These are phyloP conservation scores for Heliconius sara DNA, from an alignment of 2,888 invertebrate genomes.

Conservation along the genomic window DNA sequence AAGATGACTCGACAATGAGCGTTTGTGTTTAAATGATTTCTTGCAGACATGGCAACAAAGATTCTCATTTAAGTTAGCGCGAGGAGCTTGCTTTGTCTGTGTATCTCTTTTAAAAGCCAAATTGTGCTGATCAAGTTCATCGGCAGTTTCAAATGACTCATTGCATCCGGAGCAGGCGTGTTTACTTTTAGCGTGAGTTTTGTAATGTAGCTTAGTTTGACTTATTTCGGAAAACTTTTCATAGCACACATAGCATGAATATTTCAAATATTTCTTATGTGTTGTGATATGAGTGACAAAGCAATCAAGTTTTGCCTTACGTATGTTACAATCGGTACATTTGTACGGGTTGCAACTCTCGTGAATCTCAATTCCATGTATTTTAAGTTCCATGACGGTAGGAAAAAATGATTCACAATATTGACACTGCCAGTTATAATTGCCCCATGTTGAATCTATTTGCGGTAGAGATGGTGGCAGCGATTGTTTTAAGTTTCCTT, in stretches of 20 bases:
- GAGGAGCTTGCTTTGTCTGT: background rate
- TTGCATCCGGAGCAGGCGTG: background rate
- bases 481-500: background rate
- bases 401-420: conserved; percentile 8
- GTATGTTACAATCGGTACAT: conserved; percentile 84
- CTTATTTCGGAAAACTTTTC: conserved; percentile 8
- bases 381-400: conserved; percentile 65
- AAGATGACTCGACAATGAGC: background rate
- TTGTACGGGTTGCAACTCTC: conserved; percentile 85
- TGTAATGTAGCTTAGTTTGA: conserved; percentile 7
- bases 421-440: conserved; percentile 17
- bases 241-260: conserved; percentile 60
- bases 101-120: conserved; percentile 6
- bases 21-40: conserved; percentile 5
- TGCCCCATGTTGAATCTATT: background rate
- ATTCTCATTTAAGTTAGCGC: conserved; percentile 2
- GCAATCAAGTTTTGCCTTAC: conserved; percentile 60
- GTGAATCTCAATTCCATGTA: conserved; percentile 85
- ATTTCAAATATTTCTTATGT: conserved; percentile 84
- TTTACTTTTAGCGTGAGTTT: background rate
- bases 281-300: conserved; percentile 82
- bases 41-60: conserved; percentile 2
- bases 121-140: conserved; percentile 10
- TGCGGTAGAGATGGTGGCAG: background rate
- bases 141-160: background rate